Percentiles rank a stretch among this genome's conserved stretches.
Evolutionary conservation across 2,888 invertebrate species (phyloP).

Genomic region (Orthonychiurus folsomi): DNA sequence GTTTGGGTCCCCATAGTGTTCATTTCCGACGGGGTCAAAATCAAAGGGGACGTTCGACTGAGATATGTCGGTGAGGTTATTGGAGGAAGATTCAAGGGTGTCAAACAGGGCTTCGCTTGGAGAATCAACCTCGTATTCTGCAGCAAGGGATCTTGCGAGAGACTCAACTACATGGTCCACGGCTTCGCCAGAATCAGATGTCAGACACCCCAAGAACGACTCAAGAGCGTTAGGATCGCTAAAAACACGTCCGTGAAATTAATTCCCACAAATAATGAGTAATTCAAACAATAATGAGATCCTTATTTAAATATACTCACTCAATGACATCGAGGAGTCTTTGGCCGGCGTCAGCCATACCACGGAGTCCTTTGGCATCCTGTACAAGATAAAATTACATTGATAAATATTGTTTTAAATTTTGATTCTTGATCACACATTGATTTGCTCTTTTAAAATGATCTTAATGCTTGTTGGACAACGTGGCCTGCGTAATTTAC

Average conservation of each 20-base stretch:
- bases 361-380: slow-evolving; percentile 37
- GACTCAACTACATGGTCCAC: slow-evolving; percentile 40
- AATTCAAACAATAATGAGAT: slow-evolving; percentile 1
- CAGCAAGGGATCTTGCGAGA: slow-evolving; percentile 35
- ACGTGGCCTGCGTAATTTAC: too few relatives aligned
- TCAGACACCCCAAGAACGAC: slow-evolving; percentile 38
- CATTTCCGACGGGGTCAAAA: slow-evolving; percentile 35
- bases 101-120: slow-evolving; percentile 40
- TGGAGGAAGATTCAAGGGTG: slow-evolving; percentile 37
- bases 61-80: slow-evolving; percentile 39
- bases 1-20: slow-evolving; percentile 22
- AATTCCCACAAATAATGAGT: background rate
- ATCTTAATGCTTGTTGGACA: too few relatives aligned
- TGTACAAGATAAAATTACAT: slow-evolving; percentile 22
- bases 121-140: slow-evolving; percentile 38
- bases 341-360: slow-evolving; percentile 41
- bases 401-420: too few relatives aligned
- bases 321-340: slow-evolving; percentile 41
- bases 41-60: slow-evolving; percentile 40
- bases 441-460: too few relatives aligned
- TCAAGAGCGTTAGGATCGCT: slow-evolving; percentile 41
- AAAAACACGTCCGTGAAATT: slow-evolving; percentile 22
- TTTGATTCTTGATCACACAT: too few relatives aligned
- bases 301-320: slow-evolving; percentile 26
- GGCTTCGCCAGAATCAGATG: slow-evolving; percentile 33